Evolutionary conservation across 2,888 invertebrate species (phyloP), one percentile per base, ranked within the genome.

Genomic region (Syrista parreyssii): DNA sequence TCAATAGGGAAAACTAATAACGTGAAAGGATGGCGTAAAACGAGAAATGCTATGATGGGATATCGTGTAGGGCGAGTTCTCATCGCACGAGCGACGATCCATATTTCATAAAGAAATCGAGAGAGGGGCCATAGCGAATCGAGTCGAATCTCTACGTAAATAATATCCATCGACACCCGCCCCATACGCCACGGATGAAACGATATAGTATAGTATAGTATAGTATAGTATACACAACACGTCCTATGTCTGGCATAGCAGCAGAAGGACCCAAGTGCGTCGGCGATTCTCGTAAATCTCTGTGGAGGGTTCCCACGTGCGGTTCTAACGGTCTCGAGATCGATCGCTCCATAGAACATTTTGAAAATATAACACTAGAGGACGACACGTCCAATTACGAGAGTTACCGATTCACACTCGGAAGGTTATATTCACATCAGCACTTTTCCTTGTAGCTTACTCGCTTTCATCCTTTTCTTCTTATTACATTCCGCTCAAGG

Each of bases 1-100:
- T 82, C 81, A 82, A 82, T 82, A 78, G 79, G 76, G 79, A 82
- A 81, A 82, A 82, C 82, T 82, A 82, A 82, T 82, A 82, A 81
- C 81, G 79, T 79, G 55, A 55, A 55, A 23, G 55, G 55, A 55
- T 2, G 23, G 9, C 55, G 23, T 23, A 0, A 6, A 23, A 55
- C 55, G 55, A 55, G 55, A 6, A 3, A 55, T 23, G 23, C 23
- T 55, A 55, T 23, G 55, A 55, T 23, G 55, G 55, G 15, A 23
- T 55, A 55, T 23, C 55, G 23, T 23, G 23, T 55, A 23, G 55
- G 23, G 55, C 23, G 55, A 23, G 55, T 23, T 55, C 55, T 55
- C 23, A 9, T 55, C 23, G 23, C 15, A 23, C 55, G 23, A 55
- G 23, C 55, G 55, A 55, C 55, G 23, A 23, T 55, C 23, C 23